These are phyloP conservation scores for Bombus polaris DNA, from an alignment of 1,140 invertebrate species.

Conservation along the genomic window DNA sequence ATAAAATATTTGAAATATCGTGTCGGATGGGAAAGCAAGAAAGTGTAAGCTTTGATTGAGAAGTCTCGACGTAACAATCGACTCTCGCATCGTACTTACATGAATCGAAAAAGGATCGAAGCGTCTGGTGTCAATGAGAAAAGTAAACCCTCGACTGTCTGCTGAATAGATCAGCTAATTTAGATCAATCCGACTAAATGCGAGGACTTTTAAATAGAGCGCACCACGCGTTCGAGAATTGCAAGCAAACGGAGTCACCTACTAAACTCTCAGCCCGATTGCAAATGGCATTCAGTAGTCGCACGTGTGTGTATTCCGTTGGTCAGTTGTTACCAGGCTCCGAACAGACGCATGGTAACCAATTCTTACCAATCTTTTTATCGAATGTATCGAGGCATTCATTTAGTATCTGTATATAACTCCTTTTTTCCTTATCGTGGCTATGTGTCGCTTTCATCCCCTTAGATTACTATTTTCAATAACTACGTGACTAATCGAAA, in stretches of 20 bases:
- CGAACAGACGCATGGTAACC: background rate
- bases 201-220: constrained; percentile 39
- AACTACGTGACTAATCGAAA: too few relatives aligned
- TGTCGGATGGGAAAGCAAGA: too few relatives aligned
- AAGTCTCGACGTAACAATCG: background rate
- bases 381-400: background rate
- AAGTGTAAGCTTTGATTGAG: background rate
- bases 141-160: background rate
- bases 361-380: too few relatives aligned
- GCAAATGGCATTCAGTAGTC: constrained; percentile 53
- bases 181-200: constrained; percentile 1
- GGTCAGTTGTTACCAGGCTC: background rate
- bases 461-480: too few relatives aligned
- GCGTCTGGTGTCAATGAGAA: background rate
- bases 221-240: constrained; percentile 27
- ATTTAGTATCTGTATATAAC: background rate
- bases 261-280: constrained; percentile 66
- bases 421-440: background rate
- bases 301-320: background rate
- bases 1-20: too few relatives aligned
- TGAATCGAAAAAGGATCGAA: background rate
- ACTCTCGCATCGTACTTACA: background rate
- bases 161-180: constrained; percentile 9
- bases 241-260: constrained; percentile 62
- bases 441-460: too few relatives aligned